Conservation (phyloP, 2,113 vertebrate species). For the Oncorhynchus masou region DNA sequence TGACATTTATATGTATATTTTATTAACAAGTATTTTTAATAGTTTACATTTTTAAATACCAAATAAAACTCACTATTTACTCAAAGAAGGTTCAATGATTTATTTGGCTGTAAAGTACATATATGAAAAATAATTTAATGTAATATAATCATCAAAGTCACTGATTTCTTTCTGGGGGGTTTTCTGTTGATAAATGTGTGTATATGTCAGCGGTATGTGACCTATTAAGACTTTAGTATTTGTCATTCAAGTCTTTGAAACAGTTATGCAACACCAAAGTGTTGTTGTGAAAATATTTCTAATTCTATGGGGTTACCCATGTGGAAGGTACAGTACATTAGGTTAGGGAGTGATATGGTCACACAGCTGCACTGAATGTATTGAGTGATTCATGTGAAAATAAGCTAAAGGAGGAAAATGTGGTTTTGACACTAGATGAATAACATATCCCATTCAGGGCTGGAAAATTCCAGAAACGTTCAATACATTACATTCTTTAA, state of each 20-base stretch:
- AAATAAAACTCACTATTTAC: neutral
- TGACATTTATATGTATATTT: neutral
- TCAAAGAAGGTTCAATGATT: neutral
- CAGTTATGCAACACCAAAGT: neutral
- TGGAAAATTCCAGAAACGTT: too few species aligned
- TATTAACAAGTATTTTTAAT: neutral
- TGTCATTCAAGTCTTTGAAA: neutral
- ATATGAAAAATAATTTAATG: neutral
- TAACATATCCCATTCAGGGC: neutral
- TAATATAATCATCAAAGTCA: neutral
- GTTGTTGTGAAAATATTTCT: neutral
- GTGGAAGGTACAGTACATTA: neutral
- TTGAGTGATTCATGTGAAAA: conserved; percentile 37
- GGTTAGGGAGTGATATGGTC: neutral
- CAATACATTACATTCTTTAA: too few species aligned
- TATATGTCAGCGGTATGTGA: neutral
- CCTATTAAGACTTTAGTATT: neutral
- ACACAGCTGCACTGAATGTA: conserved; percentile 39
- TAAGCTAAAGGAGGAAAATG: conserved; percentile 5
- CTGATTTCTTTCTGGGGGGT: neutral
- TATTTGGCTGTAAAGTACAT: neutral
- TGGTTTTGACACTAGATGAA: neutral
- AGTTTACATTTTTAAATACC: neutral
- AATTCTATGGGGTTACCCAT: conserved; percentile 23
- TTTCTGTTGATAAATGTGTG: neutral